Base-by-base conservation (phyloP, 2,888 invertebrate species). In the Eugnorisma glareosa region DNA sequence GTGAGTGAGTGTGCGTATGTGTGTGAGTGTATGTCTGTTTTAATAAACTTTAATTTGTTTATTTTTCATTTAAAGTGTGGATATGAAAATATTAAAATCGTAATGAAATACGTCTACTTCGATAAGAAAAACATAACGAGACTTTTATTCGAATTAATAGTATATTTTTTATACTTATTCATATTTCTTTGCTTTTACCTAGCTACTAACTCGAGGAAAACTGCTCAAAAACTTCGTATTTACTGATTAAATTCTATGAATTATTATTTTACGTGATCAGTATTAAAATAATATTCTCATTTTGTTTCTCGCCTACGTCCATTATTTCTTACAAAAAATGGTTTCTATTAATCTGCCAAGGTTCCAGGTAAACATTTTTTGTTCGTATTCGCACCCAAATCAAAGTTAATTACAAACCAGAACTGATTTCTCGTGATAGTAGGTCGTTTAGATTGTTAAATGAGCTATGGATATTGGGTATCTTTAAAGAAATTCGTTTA, bases 301-400 rank as follows among this genome's bases (percentile, higher is more conserved):
- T 74, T 78, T 61, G 51, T 72, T 67, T 64, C 74, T 64, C 51
- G 67, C 28, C 48, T 59, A 35, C 48, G 37, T 37, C 59, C 35
- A 21, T 54, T 48, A 59, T 77, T 51, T 63, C 37, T 31, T 64
- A 54, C 43, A 57, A 81, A 86, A 82, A 70, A 70, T 74, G 66
- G 71, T 45, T 48, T 48, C 72, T 75, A 74, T 81, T 83, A 87
- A 85, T 73, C 79, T 73, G 21, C 77, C 67, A 80, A 71, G 78
- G 77, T 76, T 73, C 73, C 82, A 83, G 84, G 84, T 84, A 86
- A 79, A 71, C 63, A 76, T 79, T 89, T 89, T 89, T 89, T 89
- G 78, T 83, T 74, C 66, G 35, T 75, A 78, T 80, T 84, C 81
- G 81, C 81, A 84, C 83, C 88, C 76, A 83, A 87, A 89, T 84